Percentiles rank a stretch among this genome's conserved stretches.
These are phyloP conservation scores for Jaculus jaculus DNA, from an alignment of 2,113 vertebrate species.

Conservation along the genomic window DNA sequence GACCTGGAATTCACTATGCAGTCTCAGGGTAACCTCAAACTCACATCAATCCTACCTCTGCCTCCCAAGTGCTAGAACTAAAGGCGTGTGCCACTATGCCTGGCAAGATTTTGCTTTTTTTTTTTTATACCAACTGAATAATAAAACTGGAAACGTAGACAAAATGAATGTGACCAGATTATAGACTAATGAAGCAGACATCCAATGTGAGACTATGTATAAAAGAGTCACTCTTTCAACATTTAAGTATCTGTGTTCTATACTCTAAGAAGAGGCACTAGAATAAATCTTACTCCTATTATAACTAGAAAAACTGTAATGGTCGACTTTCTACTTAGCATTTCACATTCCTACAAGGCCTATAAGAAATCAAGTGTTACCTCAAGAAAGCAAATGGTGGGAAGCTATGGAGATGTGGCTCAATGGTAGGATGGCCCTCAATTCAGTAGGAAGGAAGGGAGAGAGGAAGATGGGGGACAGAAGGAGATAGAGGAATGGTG, in stretches of 20 bases:
- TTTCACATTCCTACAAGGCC: slow-evolving; percentile 16
- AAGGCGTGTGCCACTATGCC: too few species aligned
- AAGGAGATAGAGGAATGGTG: not conserved
- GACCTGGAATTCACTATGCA: too few species aligned
- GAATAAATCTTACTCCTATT: slow-evolving; percentile 28
- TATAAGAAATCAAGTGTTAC: slow-evolving; percentile 25
- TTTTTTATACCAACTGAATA: slow-evolving; percentile 47
- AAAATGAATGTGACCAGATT: not conserved
- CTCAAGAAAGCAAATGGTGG: not conserved
- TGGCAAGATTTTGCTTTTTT: not conserved
- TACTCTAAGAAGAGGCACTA: not conserved
- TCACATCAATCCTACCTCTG: too few species aligned
- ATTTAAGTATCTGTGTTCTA: slow-evolving; percentile 1
- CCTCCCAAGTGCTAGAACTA: too few species aligned
- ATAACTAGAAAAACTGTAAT: slow-evolving; percentile 19
- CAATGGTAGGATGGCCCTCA: not conserved
- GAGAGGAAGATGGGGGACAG: too few species aligned
- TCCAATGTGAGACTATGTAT: not conserved
- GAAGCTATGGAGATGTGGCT: not conserved
- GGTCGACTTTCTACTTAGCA: not conserved
- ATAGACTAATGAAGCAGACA: slow-evolving; percentile 1
- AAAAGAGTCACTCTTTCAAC: not conserved
- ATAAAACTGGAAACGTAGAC: slow-evolving; percentile 7
- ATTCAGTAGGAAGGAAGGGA: not conserved
- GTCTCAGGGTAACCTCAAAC: too few species aligned